Evolutionary conservation across 2,797 vertebrate genomes (phyloP).

Genomic region (Percopsis omiscomaycus): DNA sequence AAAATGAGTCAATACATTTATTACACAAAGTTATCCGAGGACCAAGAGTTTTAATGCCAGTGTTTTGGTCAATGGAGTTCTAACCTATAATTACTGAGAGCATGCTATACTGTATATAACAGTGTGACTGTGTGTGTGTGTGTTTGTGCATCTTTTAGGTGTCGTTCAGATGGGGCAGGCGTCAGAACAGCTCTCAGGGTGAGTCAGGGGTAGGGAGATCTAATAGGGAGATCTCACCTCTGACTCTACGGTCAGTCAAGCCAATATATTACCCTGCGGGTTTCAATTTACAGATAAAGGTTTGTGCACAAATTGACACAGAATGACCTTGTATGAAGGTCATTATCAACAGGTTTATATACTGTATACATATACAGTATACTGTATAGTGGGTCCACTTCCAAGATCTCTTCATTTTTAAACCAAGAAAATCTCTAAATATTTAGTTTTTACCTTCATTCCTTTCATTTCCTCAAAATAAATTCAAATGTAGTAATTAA

Average conservation of each 20-base stretch:
- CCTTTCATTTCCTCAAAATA: too few species aligned
- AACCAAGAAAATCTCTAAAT: too few species aligned
- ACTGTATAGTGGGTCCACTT: too few species aligned
- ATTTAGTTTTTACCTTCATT: too few species aligned
- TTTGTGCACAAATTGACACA: slow-evolving; percentile 3
- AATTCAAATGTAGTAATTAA: too few species aligned
- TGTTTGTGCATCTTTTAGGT: not conserved
- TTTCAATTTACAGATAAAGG: not conserved
- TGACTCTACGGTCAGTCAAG: not conserved
- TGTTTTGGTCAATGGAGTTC: too few species aligned
- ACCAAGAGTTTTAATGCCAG: too few species aligned
- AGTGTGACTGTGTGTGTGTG: slow-evolving; percentile 1
- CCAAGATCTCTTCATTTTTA: too few species aligned
- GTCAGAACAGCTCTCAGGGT: slow-evolving; percentile 14
- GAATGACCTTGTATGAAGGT: not conserved
- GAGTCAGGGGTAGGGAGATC: slow-evolving; percentile 25
- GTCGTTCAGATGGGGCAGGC: slow-evolving; percentile 1
- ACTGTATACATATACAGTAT: too few species aligned
- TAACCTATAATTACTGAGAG: too few species aligned
- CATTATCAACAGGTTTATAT: not conserved
- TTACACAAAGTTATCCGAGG: too few species aligned
- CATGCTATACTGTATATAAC: not conserved
- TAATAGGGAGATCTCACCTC: slow-evolving; percentile 12
- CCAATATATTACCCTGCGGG: not conserved
- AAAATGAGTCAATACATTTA: too few species aligned